Evolutionary conservation across 2,888 invertebrate species (phyloP).

Genomic region (Euclidia mi): DNA sequence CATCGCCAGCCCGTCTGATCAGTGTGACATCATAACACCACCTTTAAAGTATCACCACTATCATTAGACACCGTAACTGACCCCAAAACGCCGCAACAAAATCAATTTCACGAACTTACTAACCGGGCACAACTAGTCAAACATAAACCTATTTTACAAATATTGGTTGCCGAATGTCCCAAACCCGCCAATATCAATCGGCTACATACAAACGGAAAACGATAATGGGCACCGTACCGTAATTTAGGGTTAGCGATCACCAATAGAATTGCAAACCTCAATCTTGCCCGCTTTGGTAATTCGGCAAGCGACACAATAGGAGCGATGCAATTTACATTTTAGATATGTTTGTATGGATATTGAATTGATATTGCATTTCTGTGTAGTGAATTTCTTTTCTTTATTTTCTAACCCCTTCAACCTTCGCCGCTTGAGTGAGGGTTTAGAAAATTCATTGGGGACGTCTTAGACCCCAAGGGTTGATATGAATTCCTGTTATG

Average conservation of each 20-base stretch:
- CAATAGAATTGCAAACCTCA: slow-evolving; percentile 74
- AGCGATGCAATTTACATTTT: slow-evolving; percentile 37
- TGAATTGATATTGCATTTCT: slow-evolving; percentile 18
- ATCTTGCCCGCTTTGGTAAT: slow-evolving; percentile 64
- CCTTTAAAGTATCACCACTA: slow-evolving; percentile 1
- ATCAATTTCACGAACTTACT: slow-evolving; percentile 4
- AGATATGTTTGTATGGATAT: slow-evolving; percentile 20
- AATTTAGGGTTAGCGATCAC: slow-evolving; percentile 74
- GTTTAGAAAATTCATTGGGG: slow-evolving; percentile 1
- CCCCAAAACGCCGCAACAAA: background rate
- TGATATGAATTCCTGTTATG: too few species aligned
- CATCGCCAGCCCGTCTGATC: too few species aligned
- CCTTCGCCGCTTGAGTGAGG: too few species aligned
- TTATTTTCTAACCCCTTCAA: too few species aligned
- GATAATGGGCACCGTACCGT: slow-evolving; percentile 69
- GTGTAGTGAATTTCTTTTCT: too few species aligned
- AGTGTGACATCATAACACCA: too few species aligned
- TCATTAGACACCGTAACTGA: too few species aligned
- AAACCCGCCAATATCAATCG: slow-evolving; percentile 71
- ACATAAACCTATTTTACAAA: slow-evolving; percentile 50
- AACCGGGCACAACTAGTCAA: slow-evolving; percentile 15
- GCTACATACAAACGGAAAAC: slow-evolving; percentile 63
- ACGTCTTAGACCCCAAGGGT: too few species aligned
- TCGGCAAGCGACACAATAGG: slow-evolving; percentile 52
- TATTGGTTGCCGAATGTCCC: slow-evolving; percentile 47